Base-by-base conservation (phyloP, 2,113 vertebrate genomes). In the Hippocampus guttulatus region DNA sequence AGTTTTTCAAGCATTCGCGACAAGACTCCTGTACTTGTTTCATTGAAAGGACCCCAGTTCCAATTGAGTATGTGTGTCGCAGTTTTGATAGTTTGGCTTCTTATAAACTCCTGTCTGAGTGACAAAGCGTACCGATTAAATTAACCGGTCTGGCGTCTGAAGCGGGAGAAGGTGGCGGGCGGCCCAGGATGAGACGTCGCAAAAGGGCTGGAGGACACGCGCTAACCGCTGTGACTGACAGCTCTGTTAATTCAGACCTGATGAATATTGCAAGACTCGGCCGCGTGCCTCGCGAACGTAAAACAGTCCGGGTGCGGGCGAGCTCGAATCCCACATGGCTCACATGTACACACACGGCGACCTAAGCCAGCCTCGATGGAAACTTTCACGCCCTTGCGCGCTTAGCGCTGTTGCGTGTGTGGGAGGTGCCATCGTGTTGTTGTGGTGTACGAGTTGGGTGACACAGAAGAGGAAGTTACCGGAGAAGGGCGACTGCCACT, bases 261-360 rank as follows among this genome's bases (percentile, higher is more conserved):
- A 90, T 89, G 84, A 88, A 87, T 91, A 90, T 90, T 90, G 87
- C 75, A 85, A 74, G 27, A 65, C 79, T 78, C 9, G 2, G 75
- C 73, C 55, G 72, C 77, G 76, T 78, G 75, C 64, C 67, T 73
- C 67, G 63, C 72, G 82, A 81, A 84, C 88, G 77, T 87, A 86
- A 88, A 90, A 84, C 73, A 81, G 81, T 81, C 77, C 81, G 30
- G 41, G 55, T 15, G 55, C 30, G 15, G 18, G 0, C 60, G 73
- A 73, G 61, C 25, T 71, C 70, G 61, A 66, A 33, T 75, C 71
- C 76, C 71, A 74, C 75, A 76, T 77, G 82, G 85, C 75, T 81
- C 85, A 75, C 62, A 30, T 30, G 16, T 15, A 64, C 41, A 45
- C 64, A 25, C 23, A 3, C 64, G 70, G 76, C 73, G 76, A 85